These are phyloP conservation scores for Ganaspis sp. DNA, from an alignment of 1,140 invertebrate genomes.

Conservation along the genomic window DNA sequence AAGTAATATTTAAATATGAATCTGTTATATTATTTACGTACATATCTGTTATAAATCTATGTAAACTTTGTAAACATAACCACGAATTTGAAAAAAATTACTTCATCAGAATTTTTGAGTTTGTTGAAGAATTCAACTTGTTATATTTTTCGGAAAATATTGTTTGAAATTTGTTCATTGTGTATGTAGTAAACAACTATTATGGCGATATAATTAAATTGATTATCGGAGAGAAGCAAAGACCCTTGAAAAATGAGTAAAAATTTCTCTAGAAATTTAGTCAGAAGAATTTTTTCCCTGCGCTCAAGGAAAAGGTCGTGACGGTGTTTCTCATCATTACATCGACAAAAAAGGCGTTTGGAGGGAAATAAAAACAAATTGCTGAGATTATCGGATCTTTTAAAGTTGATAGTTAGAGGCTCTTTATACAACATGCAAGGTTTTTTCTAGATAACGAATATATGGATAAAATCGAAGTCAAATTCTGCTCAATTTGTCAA, in stretches of 20 bases:
- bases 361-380: conserved; percentile 76
- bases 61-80: too few relatives aligned
- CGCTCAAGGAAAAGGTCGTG: conserved; percentile 58
- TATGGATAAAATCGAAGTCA: conserved; percentile 38
- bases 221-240: not conserved
- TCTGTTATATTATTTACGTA: too few relatives aligned
- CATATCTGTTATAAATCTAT: too few relatives aligned
- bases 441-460: conserved; percentile 65
- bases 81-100: too few relatives aligned
- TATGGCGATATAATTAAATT: not conserved
- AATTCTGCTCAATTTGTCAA: conserved; percentile 49
- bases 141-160: too few relatives aligned
- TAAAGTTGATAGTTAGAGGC: conserved; percentile 58
- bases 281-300: conserved; percentile 66
- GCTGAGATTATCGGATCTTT: conserved; percentile 72
- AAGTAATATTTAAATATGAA: too few relatives aligned
- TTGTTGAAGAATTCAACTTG: too few relatives aligned
- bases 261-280: conserved; percentile 57
- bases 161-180: too few relatives aligned
- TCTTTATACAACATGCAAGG: conserved; percentile 52
- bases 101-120: too few relatives aligned
- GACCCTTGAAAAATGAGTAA: not conserved
- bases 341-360: conserved; percentile 63
- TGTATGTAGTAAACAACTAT: not conserved
- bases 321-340: conserved; percentile 75